phyloP scores from a whole-genome alignment of 2,113 vertebrate genomes.

The Pygoscelis antarcticus region DNA sequence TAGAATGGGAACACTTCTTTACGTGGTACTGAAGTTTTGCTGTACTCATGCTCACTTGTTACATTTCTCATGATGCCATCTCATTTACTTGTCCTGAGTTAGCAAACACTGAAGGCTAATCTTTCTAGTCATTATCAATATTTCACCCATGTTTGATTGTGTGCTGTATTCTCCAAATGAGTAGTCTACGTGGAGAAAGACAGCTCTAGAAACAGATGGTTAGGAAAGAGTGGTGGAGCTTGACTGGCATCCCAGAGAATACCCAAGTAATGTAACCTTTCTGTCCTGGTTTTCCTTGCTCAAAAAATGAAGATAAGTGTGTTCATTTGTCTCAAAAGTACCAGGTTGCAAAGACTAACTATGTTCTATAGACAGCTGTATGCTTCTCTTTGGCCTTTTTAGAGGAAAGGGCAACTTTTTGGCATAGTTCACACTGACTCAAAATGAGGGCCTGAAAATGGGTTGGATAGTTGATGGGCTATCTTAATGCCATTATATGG shows the following conservation, averaged over 20 bases:
- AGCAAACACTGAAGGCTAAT: not conserved
- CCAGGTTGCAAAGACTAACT: not conserved
- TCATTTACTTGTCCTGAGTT: not conserved
- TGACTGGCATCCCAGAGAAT: not conserved
- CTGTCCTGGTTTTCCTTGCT: not conserved
- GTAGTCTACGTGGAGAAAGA: not conserved
- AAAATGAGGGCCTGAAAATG: not conserved
- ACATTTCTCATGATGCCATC: not conserved
- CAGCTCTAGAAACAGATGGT: not conserved
- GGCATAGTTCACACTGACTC: not conserved
- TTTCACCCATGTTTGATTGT: not conserved
- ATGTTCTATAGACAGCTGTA: not conserved
- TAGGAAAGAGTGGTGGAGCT: not conserved
- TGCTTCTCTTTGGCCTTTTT: not conserved
- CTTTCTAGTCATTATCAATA: not conserved
- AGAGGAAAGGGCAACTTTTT: not conserved
- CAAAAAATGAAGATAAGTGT: not conserved
- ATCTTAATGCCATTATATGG: not conserved
- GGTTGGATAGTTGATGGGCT: not conserved
- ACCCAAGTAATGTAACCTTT: not conserved
- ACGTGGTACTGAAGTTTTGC: not conserved
- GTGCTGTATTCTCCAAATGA: not conserved
- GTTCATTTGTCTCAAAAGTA: not conserved
- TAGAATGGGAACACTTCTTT: not conserved
- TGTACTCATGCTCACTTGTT: not conserved